Percentiles rank a stretch among this genome's conserved stretches.
phyloP scores from a whole-genome alignment of 2,797 vertebrate species.

The Pseudopleuronectes americanus region DNA sequence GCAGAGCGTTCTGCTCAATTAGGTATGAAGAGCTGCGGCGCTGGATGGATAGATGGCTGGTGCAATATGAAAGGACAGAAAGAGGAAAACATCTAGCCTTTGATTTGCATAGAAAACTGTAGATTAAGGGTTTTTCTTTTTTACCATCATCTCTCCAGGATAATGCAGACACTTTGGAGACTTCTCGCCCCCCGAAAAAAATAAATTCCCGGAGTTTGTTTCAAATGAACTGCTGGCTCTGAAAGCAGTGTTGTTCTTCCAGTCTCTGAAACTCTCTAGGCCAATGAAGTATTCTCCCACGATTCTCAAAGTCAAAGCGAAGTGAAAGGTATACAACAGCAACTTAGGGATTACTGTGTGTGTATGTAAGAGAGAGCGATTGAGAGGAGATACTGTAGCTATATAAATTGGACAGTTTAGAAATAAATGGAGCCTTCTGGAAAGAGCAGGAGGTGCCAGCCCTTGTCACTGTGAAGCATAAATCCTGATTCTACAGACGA shows the following conservation, averaged over 20 bases:
- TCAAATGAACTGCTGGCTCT: slow-evolving; percentile 76
- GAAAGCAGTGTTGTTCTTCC: slow-evolving; percentile 78
- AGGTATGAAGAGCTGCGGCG: slow-evolving; percentile 28
- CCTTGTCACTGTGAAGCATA: slow-evolving; percentile 54
- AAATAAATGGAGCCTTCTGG: slow-evolving; percentile 65
- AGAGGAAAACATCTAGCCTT: slow-evolving; percentile 64
- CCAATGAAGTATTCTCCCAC: slow-evolving; percentile 85
- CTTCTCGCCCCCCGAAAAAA: slow-evolving; percentile 30
- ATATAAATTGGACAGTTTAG: slow-evolving; percentile 52
- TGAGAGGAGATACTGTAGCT: slow-evolving; percentile 34
- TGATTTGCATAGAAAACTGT: slow-evolving; percentile 66
- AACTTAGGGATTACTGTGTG: slow-evolving; percentile 57
- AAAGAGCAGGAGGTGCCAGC: slow-evolving; percentile 44
- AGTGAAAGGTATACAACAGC: slow-evolving; percentile 82
- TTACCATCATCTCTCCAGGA: slow-evolving; percentile 63
- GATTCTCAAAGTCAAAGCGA: slow-evolving; percentile 85
- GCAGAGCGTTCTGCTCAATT: slow-evolving; percentile 42
- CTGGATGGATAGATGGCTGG: slow-evolving; percentile 36
- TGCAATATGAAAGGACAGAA: slow-evolving; percentile 49
- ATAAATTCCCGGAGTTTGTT: slow-evolving; percentile 70
- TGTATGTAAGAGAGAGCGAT: slow-evolving; percentile 26
- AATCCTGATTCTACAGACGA: slow-evolving; percentile 54
- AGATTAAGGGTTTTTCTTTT: slow-evolving; percentile 63
- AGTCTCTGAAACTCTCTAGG: slow-evolving; percentile 72
- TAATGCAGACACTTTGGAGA: slow-evolving; percentile 67